Evolutionary conservation across 2,888 invertebrate species (phyloP), one percentile per base, ranked within the genome.

Genomic region (Dicycla oo): DNA sequence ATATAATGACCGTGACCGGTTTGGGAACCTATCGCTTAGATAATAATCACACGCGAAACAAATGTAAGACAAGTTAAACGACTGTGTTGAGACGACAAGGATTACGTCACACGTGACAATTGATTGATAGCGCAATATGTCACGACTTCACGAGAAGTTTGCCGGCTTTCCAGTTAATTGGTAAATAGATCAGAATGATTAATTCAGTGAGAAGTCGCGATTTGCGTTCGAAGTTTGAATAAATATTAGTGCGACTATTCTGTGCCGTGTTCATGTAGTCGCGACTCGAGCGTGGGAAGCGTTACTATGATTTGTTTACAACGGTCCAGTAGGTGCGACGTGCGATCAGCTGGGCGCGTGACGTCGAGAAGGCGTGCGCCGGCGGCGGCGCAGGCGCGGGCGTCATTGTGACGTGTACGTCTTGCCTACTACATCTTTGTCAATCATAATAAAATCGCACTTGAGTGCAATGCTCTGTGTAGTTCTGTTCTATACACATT

Each of bases 271-370:
- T 84, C 73, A 81, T 87, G 78, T 84, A 81, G 82, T 80, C 77
- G 78, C 80, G 78, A 65, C 13, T 65, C 49, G 80, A 84, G 93
- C 94, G 94, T 94, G 94, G 94, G 93, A n/a, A 92, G 93, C 88
- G 86, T 87, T 94, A 95, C 94, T 94, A 95, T 94, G 94, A 94
- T 95, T 94, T 94, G 94, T 95, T 95, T 95, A 95, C 94, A 88
- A 89, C 88, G 89, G 88, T 85, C 88, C 90, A 89, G 90, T 87
- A 89, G 86, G 85, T 87, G 89, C 92, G 92, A 94, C 94, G 87
- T 86, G 89, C 93, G 92, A 94, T 94, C 95, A 95, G 95, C 95
- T 95, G 95, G 80, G 88, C 89, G 89, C 75, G 89, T 93, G 94
- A 93, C 93, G 94, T 86, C 90, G 71, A 69, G 81, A 66, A 76